Evolutionary conservation across 1,140 invertebrate species (phyloP), one percentile per base, ranked within the genome.

Genomic region (Drosophila equinoxialis): DNA sequence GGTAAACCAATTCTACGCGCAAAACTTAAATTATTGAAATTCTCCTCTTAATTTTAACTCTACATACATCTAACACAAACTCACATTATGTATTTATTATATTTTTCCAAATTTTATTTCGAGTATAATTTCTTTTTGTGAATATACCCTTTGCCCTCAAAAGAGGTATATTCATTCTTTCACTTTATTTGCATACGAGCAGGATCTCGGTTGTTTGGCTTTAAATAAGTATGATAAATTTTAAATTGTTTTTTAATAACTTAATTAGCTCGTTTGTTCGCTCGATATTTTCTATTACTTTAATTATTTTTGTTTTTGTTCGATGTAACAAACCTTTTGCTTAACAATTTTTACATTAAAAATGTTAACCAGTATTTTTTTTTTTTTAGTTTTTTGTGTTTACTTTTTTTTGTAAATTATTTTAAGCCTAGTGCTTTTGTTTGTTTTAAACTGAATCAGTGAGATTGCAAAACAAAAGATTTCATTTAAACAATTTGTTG

Each of bases 181-280:
- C 68, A 78, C 68, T 71, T 77, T 42, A 80, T 80, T 87, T 89
- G 84, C 83, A 89, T 78, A 74, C 86, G 90, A 91, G 90, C 90
- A 91, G 90, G 90, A 91, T 91, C 90, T 91, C 90, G 90, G 81
- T 83, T 87, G 83, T 86, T 86, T 91, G 90, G 85, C 86, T 91
- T 90, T 91, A 91, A 90, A 81, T 71, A 51, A 23, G 17, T 51
- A 51, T 51, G 45, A 51, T 71, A 79, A 74, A 72, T 70, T 77
- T 71, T 61, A 45, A 68, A 73, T 90, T 87, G 72, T 74, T 82
- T 85, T 77, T 77, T 74, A 83, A 71, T 83, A 83, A 81, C 77
- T 81, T 79, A 71, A 76, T 81, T 80, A 78, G 62, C 73, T 63
- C 55, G 61, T 42, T 65, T 42, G 65, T 64, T 81, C 65, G 66